Conservation (phyloP, 2,888 invertebrate species). For the Diplazon laetatorius region DNA sequence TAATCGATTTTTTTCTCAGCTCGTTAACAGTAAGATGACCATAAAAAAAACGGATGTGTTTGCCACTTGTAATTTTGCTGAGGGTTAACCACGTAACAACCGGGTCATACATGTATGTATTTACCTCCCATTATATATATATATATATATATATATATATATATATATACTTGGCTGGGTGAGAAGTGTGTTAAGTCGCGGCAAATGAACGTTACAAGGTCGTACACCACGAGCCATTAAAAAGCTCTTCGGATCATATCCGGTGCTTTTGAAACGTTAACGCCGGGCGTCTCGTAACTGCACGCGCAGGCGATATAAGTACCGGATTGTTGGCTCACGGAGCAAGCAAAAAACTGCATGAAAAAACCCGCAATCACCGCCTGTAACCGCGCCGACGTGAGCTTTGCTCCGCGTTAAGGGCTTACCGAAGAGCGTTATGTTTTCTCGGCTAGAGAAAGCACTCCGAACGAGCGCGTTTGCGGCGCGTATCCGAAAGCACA, state of each 20-base stretch:
- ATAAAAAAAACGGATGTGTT: not conserved
- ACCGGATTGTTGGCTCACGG: conserved; percentile 44
- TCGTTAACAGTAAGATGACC: not conserved
- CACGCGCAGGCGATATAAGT: conserved; percentile 57
- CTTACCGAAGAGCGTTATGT: conserved; percentile 14
- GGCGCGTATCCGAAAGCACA: too few species aligned
- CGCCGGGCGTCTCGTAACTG: conserved; percentile 50
- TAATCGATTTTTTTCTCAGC: not conserved
- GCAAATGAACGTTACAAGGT: conserved; percentile 56
- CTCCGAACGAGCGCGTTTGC: too few species aligned
- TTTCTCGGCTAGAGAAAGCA: not conserved
- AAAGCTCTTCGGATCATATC: conserved; percentile 71
- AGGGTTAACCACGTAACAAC: conserved; percentile 19
- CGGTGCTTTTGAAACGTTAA: conserved; percentile 70
- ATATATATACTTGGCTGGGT: conserved; percentile 5
- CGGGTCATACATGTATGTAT: conserved; percentile 3
- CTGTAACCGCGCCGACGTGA: conserved; percentile 6
- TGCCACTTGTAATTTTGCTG: too few species aligned
- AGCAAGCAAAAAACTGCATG: conserved; percentile 1
- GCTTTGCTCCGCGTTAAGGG: conserved; percentile 21
- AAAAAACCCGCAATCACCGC: conserved; percentile 18
- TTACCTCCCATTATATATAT: too few species aligned
- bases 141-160: too few species aligned
- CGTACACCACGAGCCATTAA: conserved; percentile 70
- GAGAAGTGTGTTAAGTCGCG: conserved; percentile 46